These are phyloP conservation scores for Ceyx cyanopectus DNA, from an alignment of 2,113 vertebrate species.

Conservation along the genomic window DNA sequence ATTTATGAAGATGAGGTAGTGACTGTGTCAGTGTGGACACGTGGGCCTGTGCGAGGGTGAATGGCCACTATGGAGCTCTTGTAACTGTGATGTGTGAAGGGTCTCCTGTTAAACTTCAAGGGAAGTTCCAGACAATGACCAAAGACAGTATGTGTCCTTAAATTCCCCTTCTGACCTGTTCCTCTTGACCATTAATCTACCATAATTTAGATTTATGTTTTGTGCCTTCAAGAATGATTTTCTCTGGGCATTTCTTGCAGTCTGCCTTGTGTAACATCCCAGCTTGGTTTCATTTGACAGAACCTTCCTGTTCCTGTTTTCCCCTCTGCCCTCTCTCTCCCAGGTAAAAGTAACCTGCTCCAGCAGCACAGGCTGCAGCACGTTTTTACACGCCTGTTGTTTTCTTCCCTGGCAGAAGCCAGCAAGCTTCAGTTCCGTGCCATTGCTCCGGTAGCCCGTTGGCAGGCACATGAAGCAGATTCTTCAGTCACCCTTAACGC, in stretches of 20 bases:
- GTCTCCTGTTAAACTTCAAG: not conserved
- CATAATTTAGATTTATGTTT: not conserved
- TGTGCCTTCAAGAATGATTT: not conserved
- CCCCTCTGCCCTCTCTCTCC: not conserved
- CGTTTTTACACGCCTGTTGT: not conserved
- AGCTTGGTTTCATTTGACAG: not conserved
- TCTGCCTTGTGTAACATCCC: not conserved
- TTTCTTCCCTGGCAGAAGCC: not conserved
- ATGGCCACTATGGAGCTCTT: not conserved
- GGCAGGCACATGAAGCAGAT: not conserved
- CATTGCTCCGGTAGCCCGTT: conserved; percentile 12
- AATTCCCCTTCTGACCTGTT: not conserved
- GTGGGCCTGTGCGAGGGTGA: rapidly evolving
- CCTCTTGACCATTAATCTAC: not conserved
- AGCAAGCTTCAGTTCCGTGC: not conserved
- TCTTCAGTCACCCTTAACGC: conserved; percentile 48
- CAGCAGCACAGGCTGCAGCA: not conserved
- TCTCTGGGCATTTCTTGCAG: not conserved
- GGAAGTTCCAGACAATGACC: not conserved
- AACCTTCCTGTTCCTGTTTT: not conserved
- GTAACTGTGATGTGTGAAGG: not conserved
- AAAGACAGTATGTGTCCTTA: not conserved
- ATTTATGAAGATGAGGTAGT: not conserved
- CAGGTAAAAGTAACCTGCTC: not conserved
- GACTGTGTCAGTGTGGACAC: not conserved